Evolutionary conservation across 1,140 invertebrate species (phyloP), one percentile per base, ranked within the genome.

Genomic region (Drosophila asahinai): DNA sequence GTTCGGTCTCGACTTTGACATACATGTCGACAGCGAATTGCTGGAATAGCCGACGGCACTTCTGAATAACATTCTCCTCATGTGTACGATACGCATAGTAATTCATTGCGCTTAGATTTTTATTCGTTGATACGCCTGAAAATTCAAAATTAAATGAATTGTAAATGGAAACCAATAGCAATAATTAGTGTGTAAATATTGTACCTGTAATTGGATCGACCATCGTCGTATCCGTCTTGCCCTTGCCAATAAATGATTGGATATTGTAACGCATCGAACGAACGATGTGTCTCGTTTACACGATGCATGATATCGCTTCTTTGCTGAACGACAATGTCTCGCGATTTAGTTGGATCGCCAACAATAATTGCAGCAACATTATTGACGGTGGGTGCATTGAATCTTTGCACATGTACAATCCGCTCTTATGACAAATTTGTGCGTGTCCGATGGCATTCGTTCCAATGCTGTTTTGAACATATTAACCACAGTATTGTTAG

Each of bases 201-300:
- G 45, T 62, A 72, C 57, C 48, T 57, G 52, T 62, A 42, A 55
- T 67, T 66, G 62, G 49, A 73, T 77, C 49, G 36, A 77, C 30
- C 61, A 73, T 73, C 58, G 40, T 78, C 60, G 83, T 93, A 94
- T 78, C 91, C 93, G 90, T 93, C 89, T 80, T 94, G 86, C 71
- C 91, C 93, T 77, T 91, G 68, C 78, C 93, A 93, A 86, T 94
- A 94, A 42, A 94, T 92, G 22, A 94, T 68, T 55, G 93, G 92
- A 86, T 94, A 94, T 76, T 71, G 59, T 62, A 45, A 70, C 57
- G 25, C 25, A 52, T 54, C 27, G 19, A 42, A 64, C 62, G 55
- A 25, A 49, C 42, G 25, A 19, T 60, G 25, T 55, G 45, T 19
- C 22, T 22, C 22, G 22, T 22, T 22, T 22, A 22, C 22, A 3